Evolutionary conservation across 1,140 invertebrate species (phyloP), one percentile per base, ranked within the genome.

Genomic region (Hylyphantes graminicola): DNA sequence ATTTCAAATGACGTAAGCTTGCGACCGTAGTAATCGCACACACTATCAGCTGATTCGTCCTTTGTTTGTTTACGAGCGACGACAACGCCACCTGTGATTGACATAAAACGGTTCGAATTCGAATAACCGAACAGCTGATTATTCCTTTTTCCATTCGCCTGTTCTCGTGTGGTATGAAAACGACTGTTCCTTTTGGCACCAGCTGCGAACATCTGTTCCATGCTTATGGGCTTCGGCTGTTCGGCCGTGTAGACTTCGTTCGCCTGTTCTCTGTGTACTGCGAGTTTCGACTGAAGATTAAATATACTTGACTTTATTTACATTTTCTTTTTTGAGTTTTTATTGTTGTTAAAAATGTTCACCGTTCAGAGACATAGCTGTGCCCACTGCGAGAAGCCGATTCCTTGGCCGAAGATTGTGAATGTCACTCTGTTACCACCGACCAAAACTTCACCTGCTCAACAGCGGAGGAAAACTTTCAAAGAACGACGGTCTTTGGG

Each of bases 341-440:
- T 48, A 21, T 9, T 21, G 19, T 6, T 35, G 35, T 19, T 57
- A 57, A 74, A 74, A 15, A 76, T 76, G 74, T 76, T 76, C 59
- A 35, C 55, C 15, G 51, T 76, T 10, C 74, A 61, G 53, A n/a
- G 59, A 76, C 74, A 76, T 50, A 76, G 57, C 35, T 76, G 74
- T n/a, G 59, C 74, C 15, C 53, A 76, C 15, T 76, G 74, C 55
- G 74, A 76, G 17, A 64, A 63, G 59, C 55, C 55, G 11, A 51
- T 76, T 15, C 17, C 59, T 3, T 76, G 55, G 74, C 74, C 74
- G 2, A 76, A 76, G 17, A 76, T 76, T 15, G 74, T 76, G 7
- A 76, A 76, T 63, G 55, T 76, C 7, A 12, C 59, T n/a, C 10
- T 64, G 6, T 13, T 61, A 50, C 12, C 51, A n/a, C 55, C 74